phyloP scores from a whole-genome alignment of 1,140 invertebrate species.

The Cotesia chilonis region DNA sequence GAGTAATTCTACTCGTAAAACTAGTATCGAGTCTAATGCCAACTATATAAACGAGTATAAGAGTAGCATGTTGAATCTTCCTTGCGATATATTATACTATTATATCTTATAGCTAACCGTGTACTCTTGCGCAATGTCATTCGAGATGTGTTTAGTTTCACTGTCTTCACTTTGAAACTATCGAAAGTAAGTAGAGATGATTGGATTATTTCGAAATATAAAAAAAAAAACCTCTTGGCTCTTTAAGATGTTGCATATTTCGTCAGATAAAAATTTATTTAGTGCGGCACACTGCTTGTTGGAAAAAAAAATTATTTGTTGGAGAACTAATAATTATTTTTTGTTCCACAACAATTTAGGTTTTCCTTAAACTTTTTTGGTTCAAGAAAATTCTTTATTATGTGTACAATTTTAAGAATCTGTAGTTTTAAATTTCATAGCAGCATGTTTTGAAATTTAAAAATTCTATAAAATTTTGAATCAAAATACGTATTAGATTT shows the following conservation, averaged over 20 bases:
- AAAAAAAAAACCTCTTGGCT: not conserved
- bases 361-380: too few species aligned
- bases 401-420: too few species aligned
- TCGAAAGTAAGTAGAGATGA: constrained; percentile 7
- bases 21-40: constrained; percentile 40
- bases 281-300: too few species aligned
- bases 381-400: too few species aligned
- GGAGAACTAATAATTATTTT: too few species aligned
- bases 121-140: constrained; percentile 50
- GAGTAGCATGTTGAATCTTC: not conserved
- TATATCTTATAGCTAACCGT: constrained; percentile 39
- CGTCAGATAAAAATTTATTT: not conserved
- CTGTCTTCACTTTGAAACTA: constrained; percentile 1
- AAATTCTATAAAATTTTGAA: too few species aligned
- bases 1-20: constrained; percentile 33
- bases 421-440: too few species aligned
- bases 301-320: too few species aligned
- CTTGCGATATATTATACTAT: too few species aligned
- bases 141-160: constrained; percentile 36
- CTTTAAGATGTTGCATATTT: not conserved
- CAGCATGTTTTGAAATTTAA: too few species aligned
- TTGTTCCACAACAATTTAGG: too few species aligned
- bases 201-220: constrained; percentile 1
- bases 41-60: constrained; percentile 1
- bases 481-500: too few species aligned